Percentiles rank a stretch among this genome's conserved stretches.
Conservation (phyloP, 2,113 vertebrate genomes). For the Brienomyrus longianalis region DNA sequence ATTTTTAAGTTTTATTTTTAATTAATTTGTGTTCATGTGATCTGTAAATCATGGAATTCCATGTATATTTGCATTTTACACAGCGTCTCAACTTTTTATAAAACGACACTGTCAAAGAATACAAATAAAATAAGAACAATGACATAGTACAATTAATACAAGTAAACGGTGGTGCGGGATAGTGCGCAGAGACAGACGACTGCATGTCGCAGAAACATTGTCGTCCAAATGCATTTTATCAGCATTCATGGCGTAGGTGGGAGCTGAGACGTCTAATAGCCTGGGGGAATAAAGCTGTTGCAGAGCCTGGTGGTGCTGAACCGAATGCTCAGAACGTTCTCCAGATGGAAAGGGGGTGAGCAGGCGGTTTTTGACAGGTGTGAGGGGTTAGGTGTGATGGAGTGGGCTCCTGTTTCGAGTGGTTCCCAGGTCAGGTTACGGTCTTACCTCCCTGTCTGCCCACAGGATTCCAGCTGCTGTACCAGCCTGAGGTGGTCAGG, state of each 20-base stretch:
- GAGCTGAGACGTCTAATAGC: not conserved
- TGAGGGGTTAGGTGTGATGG: not conserved
- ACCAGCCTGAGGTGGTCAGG: conserved; percentile 91
- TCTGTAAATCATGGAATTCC: not conserved
- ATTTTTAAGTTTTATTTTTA: no score
- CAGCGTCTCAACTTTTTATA: not conserved
- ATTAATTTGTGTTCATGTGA: not conserved
- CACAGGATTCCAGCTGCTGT: conserved; percentile 86
- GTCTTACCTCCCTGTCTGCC: not conserved
- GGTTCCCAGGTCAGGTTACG: not conserved
- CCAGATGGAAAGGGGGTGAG: not conserved
- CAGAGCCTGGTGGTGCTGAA: not conserved
- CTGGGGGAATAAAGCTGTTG: not conserved
- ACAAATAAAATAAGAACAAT: not conserved
- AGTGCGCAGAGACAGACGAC: not conserved
- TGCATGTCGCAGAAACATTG: no score
- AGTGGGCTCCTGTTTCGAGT: not conserved
- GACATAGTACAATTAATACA: not conserved
- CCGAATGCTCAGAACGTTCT: not conserved
- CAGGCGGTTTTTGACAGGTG: not conserved
- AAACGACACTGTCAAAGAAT: not conserved
- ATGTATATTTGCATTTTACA: not conserved
- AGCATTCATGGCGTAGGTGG: not conserved
- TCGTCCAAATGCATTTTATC: not conserved
- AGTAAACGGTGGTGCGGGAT: not conserved